Base-by-base conservation (phyloP, 2,113 vertebrate genomes). In the Centropristis striata region DNA sequence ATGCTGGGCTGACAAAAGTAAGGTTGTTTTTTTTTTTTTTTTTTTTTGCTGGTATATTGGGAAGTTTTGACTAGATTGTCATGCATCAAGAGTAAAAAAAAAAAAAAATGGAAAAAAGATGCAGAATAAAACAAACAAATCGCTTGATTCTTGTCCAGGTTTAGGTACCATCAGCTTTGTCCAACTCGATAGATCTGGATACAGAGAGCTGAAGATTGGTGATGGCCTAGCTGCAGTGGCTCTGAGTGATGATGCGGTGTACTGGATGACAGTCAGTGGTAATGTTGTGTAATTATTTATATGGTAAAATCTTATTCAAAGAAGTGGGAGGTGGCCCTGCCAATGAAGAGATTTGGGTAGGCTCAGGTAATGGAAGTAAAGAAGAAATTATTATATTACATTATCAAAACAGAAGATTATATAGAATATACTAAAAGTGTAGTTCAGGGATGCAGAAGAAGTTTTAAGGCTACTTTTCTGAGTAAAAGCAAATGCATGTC, bases 1-100 rank as follows among this genome's bases (percentile, higher is more conserved):
- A 21, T 97, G 96, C 86, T 99, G 97, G 97, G 96, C 96, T 60
- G 96, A 99, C 44, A 83, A 55, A 0, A 90, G 98, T 98, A 90
- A 94, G 85, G 15, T 16, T n/a, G n/a, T n/a, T n/a, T 41, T 8
- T 39, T 15, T 16, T 7, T 28, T 15, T 18, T 5, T 1, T 28
- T 15, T 49, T 13, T 4, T 0, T 2, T 67, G 1, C 32, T 32
- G 32, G 32, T 32, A 21, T 13, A 5, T 16, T 5, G 8, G 12
- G 2, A 18, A 2, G 4, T 25, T 65, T 27, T n/a, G 15, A 21
- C 1, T 13, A 27, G 6, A 1, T 25, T n/a, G 37, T 50, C 1
- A 44, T n/a, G 16, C 37, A 44, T 3, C 70, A 13, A 50, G 41
- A 23, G 15, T 32, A 42, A 32, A 32, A 32, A 32, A 32, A n/a